Evolutionary conservation across 2,888 invertebrate species (phyloP), one percentile per base, ranked within the genome.

Genomic region (Pocota personata): DNA sequence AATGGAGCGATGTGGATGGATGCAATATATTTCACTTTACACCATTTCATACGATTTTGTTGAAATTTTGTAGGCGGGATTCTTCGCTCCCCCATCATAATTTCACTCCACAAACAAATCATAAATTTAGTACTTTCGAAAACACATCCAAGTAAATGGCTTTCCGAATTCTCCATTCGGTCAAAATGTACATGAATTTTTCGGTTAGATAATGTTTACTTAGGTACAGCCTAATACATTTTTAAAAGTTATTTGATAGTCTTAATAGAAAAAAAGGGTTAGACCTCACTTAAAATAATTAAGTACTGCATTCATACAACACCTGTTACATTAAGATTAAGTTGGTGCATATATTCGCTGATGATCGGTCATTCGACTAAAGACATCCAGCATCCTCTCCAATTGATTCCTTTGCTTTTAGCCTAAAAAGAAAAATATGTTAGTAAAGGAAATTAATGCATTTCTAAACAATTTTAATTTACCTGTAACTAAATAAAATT

Each of bases 401-500:
- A 24, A 5, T 5, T 27, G 40, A 27, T 50, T 12, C 0, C 19
- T 27, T 14, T 8, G 1, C 19, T 19, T 14, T 27, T 35, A 35
- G 58, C 66, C 82, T 80, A 71, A 82, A 87, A 77, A 83, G 73
- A 87, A 46, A 87, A 87, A 80, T 72, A 82, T 52, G 5, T 87
- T 87, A 87, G 66, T 62, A 6, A 35, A 19, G 27, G 0, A 12
- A 7, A 43, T 30, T 8, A 2, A n/a, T 21, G 4, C 8, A 10
- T 16, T 32, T 6, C n/a, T 1, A 5, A 6, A 71, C 4, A 14
- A 12, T 16, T 12, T 55, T 12, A 0, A 32, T 40, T 76, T 77
- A 82, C 71, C 71, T 71, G 14, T 4, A 35, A 6, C 48, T 71
- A 48, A 27, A 24, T 21, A 46, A 12, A 52, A 50, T 14, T 8